phyloP scores from a whole-genome alignment of 2,113 vertebrate genomes.

The Pleuronectes platessa region DNA sequence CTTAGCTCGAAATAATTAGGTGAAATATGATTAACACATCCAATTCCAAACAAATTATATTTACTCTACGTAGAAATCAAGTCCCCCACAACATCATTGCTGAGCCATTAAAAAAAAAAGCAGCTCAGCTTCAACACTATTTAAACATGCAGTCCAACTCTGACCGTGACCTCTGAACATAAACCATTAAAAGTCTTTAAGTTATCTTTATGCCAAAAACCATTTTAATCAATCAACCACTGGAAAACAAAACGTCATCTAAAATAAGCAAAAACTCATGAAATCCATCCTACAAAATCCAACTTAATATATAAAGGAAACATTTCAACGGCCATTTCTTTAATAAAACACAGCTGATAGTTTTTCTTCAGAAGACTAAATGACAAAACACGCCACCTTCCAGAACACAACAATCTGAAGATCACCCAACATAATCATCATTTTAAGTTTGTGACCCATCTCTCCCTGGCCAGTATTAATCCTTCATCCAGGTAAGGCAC shows the following conservation, averaged over 20 bases:
- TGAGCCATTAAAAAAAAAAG: too few relatives aligned
- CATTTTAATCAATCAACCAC: background rate
- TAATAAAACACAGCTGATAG: background rate
- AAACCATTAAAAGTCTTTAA: background rate
- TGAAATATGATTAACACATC: too few relatives aligned
- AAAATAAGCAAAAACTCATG: background rate
- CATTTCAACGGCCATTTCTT: background rate
- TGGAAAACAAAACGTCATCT: background rate
- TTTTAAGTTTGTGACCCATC: background rate
- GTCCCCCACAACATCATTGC: too few relatives aligned
- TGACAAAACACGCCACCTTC: background rate
- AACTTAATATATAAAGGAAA: background rate
- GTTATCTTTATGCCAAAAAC: background rate
- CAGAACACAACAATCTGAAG: background rate
- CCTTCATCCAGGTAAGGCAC: background rate
- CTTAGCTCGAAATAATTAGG: too few relatives aligned
- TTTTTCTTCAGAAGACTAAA: background rate
- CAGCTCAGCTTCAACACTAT: too few relatives aligned
- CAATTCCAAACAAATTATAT: too few relatives aligned
- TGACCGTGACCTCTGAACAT: background rate
- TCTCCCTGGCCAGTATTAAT: background rate
- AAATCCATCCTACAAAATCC: background rate
- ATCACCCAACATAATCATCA: background rate
- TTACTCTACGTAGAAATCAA: too few relatives aligned
- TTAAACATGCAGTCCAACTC: background rate